These are phyloP conservation scores for Mesitornis unicolor DNA, from an alignment of 2,113 vertebrate species.

Conservation along the genomic window DNA sequence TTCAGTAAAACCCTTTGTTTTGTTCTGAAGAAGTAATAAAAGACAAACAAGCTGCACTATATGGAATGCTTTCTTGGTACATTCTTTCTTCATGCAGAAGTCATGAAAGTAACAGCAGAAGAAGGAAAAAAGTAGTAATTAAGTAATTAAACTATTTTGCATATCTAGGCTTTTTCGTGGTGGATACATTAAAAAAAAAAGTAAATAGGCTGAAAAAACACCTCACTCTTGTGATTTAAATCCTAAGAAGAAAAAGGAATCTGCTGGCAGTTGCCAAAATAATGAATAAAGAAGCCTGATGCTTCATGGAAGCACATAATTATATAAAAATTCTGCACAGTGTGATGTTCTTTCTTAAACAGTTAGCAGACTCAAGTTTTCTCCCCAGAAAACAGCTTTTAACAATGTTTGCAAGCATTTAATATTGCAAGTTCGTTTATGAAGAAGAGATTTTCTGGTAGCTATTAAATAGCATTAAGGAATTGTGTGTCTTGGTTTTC, in stretches of 20 bases:
- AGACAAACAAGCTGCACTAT: background rate
- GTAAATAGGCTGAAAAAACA: background rate
- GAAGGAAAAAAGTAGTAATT: background rate
- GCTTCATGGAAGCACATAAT: background rate
- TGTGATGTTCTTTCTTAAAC: background rate
- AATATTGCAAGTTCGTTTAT: background rate
- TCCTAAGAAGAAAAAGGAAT: background rate
- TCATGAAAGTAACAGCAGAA: background rate
- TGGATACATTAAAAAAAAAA: background rate
- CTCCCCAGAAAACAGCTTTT: conserved; percentile 3
- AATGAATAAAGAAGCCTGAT: background rate
- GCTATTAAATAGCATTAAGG: background rate
- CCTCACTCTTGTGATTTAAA: background rate
- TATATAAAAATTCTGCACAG: background rate
- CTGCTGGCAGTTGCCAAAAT: background rate
- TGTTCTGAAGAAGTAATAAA: background rate
- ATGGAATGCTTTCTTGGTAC: background rate
- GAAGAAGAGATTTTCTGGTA: conserved; percentile 21
- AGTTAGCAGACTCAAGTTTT: background rate
- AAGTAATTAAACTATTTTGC: background rate
- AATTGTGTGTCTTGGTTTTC: background rate
- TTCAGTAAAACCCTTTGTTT: background rate
- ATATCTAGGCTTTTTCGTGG: background rate
- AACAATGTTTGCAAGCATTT: background rate
- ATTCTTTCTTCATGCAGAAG: background rate